Base-by-base conservation (phyloP, 2,888 invertebrate genomes). In the Mesorhabditis belari region DNA sequence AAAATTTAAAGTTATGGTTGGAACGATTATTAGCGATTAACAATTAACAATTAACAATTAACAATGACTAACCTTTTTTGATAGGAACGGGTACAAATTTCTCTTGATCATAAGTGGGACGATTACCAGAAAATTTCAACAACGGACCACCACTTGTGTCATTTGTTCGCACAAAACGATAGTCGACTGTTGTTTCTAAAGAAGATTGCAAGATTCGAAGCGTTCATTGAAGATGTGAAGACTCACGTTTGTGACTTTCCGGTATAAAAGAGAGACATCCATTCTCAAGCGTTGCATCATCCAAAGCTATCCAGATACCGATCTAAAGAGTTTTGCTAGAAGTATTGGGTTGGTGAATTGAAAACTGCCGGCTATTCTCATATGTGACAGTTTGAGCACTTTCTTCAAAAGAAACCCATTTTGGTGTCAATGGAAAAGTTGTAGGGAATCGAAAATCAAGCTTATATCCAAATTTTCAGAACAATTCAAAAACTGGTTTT, bases 261-360 rank as follows among this genome's bases (percentile, higher is more conserved):
- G 89, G 89, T 3, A 90, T 87, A 79, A 94, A 89, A 87, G 90
- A 91, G 4, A 99, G 85, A 79, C 96, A 98, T 4, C 98, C 95
- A 81, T 98, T 98, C 80, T 93, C 89, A 19, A 87, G 67, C 0
- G 90, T 91, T 0, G 93, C 90, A 79, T 96, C 92, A 77, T 96
- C 93, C 4, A 98, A 83, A 0, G 98, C 92, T 67, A 98, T 88
- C 98, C 98, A 98, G 78, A 94, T 89, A 0, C 95, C 96, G 2
- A 90, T 82, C 0, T 90, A 85, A 12, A n/a, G n/a, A n/a, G n/a
- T n/a, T n/a, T n/a, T n/a, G n/a, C n/a, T n/a, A n/a, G n/a, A n/a
- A n/a, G n/a, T n/a, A n/a, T n/a, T n/a, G n/a, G n/a, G n/a, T n/a
- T n/a, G n/a, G n/a, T n/a, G n/a, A n/a, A n/a, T n/a, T n/a, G n/a